Evolutionary conservation across 1,140 invertebrate species (phyloP).

Genomic region (Lerema accius): DNA sequence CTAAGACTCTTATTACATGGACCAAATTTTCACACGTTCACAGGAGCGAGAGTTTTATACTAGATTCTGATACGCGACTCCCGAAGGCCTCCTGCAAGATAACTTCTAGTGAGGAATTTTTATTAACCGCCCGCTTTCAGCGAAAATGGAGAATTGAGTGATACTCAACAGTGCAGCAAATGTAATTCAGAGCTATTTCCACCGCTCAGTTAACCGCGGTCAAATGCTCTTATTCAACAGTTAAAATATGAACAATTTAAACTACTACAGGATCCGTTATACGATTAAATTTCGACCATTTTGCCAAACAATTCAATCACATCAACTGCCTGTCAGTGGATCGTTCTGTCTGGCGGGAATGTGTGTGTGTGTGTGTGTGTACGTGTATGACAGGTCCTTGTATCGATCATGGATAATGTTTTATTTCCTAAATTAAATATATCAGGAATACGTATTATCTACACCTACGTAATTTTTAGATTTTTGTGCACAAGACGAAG

Average conservation of each 20-base stretch:
- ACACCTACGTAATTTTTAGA: too few species aligned
- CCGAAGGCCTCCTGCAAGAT: conserved; percentile 68
- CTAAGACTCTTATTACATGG: conserved; percentile 28
- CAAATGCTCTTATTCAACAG: neutral
- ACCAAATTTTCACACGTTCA: conserved; percentile 52
- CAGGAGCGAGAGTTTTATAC: conserved; percentile 61
- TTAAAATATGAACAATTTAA: neutral
- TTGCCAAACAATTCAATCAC: too few species aligned
- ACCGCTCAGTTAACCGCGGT: neutral
- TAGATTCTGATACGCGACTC: conserved; percentile 71
- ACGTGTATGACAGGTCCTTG: too few species aligned
- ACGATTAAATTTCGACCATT: too few species aligned
- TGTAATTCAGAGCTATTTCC: conserved; percentile 42
- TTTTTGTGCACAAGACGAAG: too few species aligned
- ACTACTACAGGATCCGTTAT: too few species aligned
- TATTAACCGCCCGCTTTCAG: conserved; percentile 69
- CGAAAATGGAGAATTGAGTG: conserved; percentile 32
- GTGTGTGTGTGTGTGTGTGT: too few species aligned
- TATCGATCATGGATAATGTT: too few species aligned
- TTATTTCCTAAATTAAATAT: too few species aligned
- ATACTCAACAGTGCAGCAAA: conserved; percentile 46
- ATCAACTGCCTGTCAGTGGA: too few species aligned
- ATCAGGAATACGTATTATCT: too few species aligned
- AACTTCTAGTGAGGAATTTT: conserved; percentile 76
- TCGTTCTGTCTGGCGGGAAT: too few species aligned